Evolutionary conservation across 2,888 invertebrate genomes (phyloP), one percentile per base, ranked within the genome.

Genomic region (Clanis bilineata): DNA sequence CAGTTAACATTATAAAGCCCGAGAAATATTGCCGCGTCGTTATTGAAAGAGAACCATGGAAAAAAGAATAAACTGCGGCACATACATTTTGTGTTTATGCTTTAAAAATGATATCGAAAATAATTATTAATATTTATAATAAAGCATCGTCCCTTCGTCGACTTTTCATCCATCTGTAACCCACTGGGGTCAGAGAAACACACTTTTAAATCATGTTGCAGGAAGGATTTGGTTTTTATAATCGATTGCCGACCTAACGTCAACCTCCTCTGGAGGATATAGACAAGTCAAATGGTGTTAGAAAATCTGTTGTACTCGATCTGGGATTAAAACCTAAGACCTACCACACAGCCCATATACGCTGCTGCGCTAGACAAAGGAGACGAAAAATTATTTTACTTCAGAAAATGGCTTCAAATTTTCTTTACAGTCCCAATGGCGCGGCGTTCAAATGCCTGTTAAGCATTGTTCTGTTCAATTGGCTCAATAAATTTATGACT

Each of bases 1-100:
- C 62, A 61, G 61, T 60, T 59, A 63, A n/a, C 63, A 67, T 45
- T 45, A 70, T 73, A 64, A 68, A 71, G 66, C 70, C 65, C 62
- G 64, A 62, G 66, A 67, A 66, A 65, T 67, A 67, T 68, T 61
- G 60, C 67, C 65, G 69, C 64, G 18, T 51, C 9, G 15, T 51
- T 32, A 32, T 18, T 21, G 18, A 32, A 32, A 51, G 18, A 18
- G 32, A 32, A 12, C 6, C 32, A 32, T 36, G 12, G 36, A 36
- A 36, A 36, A 12, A 10, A 12, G 1, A 12, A 10, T 10, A 10
- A 36, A 36, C 3, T n/a, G 32, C 18, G 6, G 5, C 18, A 18
- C 1, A 18, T 32, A 51, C 15, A 18, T 32, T 32, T 32, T 32
- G 51, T 32, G 6, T 18, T 41, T 41, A 41, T 21, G 25, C 15